A percentile compares a stretch with the other conserved stretches of the same genome.
Evolutionary conservation across 1,140 invertebrate genomes (phyloP).

Genomic region (Bactericera cockerelli): DNA sequence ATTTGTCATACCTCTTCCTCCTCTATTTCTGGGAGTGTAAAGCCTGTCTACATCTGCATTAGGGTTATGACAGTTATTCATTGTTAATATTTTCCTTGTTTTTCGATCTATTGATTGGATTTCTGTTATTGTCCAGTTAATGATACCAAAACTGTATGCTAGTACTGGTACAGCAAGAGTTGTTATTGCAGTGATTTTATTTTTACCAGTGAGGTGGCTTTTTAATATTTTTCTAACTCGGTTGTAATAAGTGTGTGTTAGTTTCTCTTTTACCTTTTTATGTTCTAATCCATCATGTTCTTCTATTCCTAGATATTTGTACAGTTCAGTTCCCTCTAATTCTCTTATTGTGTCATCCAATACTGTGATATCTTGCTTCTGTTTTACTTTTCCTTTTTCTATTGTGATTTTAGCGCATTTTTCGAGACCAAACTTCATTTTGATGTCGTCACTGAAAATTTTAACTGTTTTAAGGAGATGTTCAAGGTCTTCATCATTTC

Average conservation of each 20-base stretch:
- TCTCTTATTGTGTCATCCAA: not conserved
- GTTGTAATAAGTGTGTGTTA: not conserved
- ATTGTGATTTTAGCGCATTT: conserved; percentile 1
- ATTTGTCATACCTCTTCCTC: not conserved
- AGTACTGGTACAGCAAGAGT: not conserved
- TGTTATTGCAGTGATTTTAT: not conserved
- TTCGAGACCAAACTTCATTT: not conserved
- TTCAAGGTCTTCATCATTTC: not conserved
- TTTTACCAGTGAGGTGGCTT: not conserved
- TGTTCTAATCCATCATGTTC: not conserved
- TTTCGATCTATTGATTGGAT: not conserved
- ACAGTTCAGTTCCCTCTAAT: not conserved
- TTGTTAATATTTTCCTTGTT: conserved; percentile 15
- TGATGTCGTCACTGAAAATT: not conserved
- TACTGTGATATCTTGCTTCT: not conserved
- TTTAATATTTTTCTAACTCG: not conserved
- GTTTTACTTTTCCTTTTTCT: not conserved
- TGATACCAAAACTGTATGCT: not conserved
- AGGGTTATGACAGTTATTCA: conserved; percentile 11
- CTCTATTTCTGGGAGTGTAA: conserved; percentile 9
- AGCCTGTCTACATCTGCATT: conserved; percentile 16
- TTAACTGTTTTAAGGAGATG: not conserved
- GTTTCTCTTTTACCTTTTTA: not conserved
- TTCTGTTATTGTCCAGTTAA: not conserved
- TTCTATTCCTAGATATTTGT: conserved; percentile 6